A percentile compares a stretch with the other conserved stretches of the same genome.
Conservation (phyloP, 1,140 invertebrate genomes). For the Sinonovacula constricta region DNA sequence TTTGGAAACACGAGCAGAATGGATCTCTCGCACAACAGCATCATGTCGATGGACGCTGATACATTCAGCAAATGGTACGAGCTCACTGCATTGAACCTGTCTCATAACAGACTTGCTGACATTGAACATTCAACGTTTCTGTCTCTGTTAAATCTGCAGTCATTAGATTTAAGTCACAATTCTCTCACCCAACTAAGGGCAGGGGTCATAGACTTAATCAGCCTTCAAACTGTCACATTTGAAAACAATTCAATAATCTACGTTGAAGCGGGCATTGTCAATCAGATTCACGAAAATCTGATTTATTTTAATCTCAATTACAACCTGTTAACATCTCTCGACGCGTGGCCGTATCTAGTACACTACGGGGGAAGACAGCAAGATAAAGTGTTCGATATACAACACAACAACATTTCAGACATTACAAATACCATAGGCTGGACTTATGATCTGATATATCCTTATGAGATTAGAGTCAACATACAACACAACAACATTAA, state of each 20-base stretch:
- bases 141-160: not conserved
- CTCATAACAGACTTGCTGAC: constrained; percentile 1
- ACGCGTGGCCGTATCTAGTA: constrained; percentile 35
- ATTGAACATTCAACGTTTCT: constrained; percentile 12
- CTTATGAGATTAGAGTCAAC: constrained; percentile 19
- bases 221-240: constrained; percentile 7
- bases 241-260: constrained; percentile 42
- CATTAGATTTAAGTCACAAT: constrained; percentile 19
- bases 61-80: constrained; percentile 12
- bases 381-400: constrained; percentile 6
- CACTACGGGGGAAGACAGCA: not conserved
- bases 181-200: constrained; percentile 9
- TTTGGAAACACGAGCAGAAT: not conserved
- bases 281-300: not conserved
- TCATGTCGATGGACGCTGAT: constrained; percentile 5
- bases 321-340: constrained; percentile 25
- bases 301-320: constrained; percentile 24
- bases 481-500: constrained; percentile 13
- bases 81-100: constrained; percentile 4
- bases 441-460: constrained; percentile 27
- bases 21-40: constrained; percentile 1
- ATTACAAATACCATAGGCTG: constrained; percentile 33
- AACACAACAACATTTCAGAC: constrained; percentile 11
- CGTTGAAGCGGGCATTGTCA: constrained; percentile 20
- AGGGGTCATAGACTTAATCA: constrained; percentile 3